A percentile compares a stretch with the other conserved stretches of the same genome.
phyloP scores from a whole-genome alignment of 1,140 invertebrate species.

The Drosophila biarmipes region DNA sequence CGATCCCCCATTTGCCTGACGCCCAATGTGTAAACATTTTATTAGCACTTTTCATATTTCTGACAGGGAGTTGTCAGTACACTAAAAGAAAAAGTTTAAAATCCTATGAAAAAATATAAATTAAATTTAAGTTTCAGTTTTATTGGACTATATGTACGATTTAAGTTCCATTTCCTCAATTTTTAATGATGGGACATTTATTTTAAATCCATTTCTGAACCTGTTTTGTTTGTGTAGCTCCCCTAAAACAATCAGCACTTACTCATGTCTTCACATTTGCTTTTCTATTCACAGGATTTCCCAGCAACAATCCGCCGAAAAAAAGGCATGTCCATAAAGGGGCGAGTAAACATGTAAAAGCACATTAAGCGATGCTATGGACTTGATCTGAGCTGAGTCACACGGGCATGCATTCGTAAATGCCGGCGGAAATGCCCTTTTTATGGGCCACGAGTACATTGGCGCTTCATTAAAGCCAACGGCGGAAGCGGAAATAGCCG shows the following conservation, averaged over 20 bases:
- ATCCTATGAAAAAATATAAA: background rate
- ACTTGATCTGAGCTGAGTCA: slow-evolving; percentile 50
- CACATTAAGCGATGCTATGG: slow-evolving; percentile 62
- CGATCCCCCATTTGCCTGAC: slow-evolving; percentile 51
- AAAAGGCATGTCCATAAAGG: slow-evolving; percentile 62
- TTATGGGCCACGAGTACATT: slow-evolving; percentile 70
- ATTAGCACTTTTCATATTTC: slow-evolving; percentile 77
- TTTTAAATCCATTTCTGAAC: background rate
- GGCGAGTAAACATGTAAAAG: slow-evolving; percentile 80
- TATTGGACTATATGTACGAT: too few species aligned
- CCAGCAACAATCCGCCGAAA: slow-evolving; percentile 12
- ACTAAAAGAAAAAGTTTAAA: slow-evolving; percentile 2
- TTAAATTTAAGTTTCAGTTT: background rate
- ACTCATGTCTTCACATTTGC: slow-evolving; percentile 29
- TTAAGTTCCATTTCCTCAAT: too few species aligned
- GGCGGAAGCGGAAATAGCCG: slow-evolving; percentile 72
- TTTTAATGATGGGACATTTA: too few species aligned
- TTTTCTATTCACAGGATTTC: slow-evolving; percentile 57
- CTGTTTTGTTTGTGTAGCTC: slow-evolving; percentile 5
- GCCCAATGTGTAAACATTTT: slow-evolving; percentile 58
- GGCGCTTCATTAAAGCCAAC: slow-evolving; percentile 78
- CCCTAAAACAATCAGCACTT: slow-evolving; percentile 15
- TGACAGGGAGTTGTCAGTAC: background rate
- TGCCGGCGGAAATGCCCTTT: slow-evolving; percentile 66
- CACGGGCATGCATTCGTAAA: slow-evolving; percentile 45